phyloP scores from a whole-genome alignment of 2,113 vertebrate genomes.

The Isurus oxyrinchus region DNA sequence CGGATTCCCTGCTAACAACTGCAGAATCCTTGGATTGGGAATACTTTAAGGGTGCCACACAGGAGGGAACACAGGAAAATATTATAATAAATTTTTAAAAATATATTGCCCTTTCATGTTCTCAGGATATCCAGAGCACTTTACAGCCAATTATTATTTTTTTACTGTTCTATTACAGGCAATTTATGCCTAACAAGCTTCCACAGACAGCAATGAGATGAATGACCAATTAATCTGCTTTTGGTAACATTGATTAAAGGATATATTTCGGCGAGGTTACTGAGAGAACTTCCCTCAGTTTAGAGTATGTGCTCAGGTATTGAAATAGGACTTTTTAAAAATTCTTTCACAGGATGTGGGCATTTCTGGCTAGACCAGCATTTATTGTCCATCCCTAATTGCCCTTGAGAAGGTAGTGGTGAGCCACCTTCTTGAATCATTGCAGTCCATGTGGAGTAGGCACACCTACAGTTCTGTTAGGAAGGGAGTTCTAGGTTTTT shows the following conservation, averaged over 20 bases:
- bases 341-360: too few relatives aligned
- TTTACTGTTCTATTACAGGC: not conserved
- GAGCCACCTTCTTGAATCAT: not conserved
- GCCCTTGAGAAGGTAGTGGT: not conserved
- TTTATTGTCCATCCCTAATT: not conserved
- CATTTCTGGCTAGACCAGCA: not conserved
- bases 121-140: not conserved
- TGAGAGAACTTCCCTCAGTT: not conserved
- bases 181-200: not conserved
- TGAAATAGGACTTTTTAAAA: too few relatives aligned
- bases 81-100: too few relatives aligned
- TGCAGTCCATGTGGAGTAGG: too few relatives aligned
- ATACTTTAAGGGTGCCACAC: not conserved
- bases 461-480: not conserved
- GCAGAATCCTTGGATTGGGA: not conserved
- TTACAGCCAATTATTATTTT: not conserved
- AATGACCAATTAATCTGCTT: not conserved
- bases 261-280: not conserved
- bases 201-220: not conserved
- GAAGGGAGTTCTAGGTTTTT: not conserved
- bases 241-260: not conserved
- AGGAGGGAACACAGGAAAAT: not conserved
- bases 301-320: not conserved
- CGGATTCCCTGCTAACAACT: not conserved
- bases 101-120: not conserved